Evolutionary conservation across 2,113 vertebrate species (phyloP).

Genomic region (Actinemys pallida): DNA sequence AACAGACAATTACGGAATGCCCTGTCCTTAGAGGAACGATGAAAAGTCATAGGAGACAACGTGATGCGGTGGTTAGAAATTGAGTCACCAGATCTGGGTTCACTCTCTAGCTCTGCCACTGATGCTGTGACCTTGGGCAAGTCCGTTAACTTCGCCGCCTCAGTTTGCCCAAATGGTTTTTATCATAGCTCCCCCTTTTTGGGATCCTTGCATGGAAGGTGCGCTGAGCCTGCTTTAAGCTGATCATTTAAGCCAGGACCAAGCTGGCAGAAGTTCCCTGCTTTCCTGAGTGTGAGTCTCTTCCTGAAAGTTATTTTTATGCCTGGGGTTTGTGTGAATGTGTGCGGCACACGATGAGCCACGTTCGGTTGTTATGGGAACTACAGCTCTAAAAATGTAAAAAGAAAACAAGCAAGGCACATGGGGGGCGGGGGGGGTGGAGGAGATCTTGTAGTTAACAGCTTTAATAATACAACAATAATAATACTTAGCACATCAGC

Average conservation of each 20-base stretch:
- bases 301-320: neutral
- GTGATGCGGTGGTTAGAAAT: neutral
- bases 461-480: neutral
- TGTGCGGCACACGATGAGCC: conserved; percentile 40
- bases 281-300: neutral
- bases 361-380: conserved; percentile 76
- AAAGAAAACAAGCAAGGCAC: conserved; percentile 47
- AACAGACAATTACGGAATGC: no score
- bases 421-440: conserved; percentile 26
- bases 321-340: neutral
- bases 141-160: neutral
- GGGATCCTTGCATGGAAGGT: neutral
- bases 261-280: neutral
- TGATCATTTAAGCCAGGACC: neutral
- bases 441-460: neutral
- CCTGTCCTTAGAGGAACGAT: neutral
- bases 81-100: neutral
- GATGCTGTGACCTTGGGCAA: neutral
- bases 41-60: neutral
- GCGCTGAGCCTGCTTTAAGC: neutral
- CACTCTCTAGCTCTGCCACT: neutral
- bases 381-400: conserved; percentile 67
- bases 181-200: no score
- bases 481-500: neutral
- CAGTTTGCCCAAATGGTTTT: neutral